phyloP scores from a whole-genome alignment of 2,113 vertebrate genomes.

The Hippocampus barbouri region DNA sequence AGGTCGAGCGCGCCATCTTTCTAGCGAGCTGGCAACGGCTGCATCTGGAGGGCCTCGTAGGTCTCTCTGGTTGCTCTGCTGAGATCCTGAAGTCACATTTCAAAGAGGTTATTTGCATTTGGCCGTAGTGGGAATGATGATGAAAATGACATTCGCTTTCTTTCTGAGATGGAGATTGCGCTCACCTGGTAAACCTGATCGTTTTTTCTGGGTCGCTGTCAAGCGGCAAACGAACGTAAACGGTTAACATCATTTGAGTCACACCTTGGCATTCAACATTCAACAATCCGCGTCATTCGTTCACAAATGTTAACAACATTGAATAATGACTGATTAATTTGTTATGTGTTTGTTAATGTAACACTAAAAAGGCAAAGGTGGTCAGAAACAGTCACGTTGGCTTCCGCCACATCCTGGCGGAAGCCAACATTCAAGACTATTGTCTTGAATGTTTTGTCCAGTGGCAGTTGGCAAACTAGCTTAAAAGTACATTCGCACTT shows the following conservation, averaged over 20 bases:
- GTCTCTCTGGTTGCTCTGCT: slow-evolving; percentile 83
- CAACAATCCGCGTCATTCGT: background rate
- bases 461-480: too few relatives aligned
- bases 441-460: too few relatives aligned
- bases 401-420: too few relatives aligned
- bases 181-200: slow-evolving; percentile 71
- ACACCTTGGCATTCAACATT: background rate
- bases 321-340: background rate
- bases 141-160: background rate
- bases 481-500: too few relatives aligned
- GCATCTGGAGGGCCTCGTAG: slow-evolving; percentile 85
- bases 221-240: background rate
- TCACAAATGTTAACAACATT: background rate
- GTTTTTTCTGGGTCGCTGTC: slow-evolving; percentile 53
- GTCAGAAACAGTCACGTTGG: too few relatives aligned
- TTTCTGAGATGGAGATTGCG: background rate
- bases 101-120: background rate
- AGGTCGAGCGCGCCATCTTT: background rate
- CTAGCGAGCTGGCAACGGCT: slow-evolving; percentile 66
- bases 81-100: slow-evolving; percentile 74
- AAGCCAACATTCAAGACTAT: too few relatives aligned
- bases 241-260: background rate
- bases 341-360: background rate
- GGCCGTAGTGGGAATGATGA: background rate
- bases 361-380: background rate